A percentile compares a stretch with the other conserved stretches of the same genome.
Evolutionary conservation across 2,113 vertebrate genomes (phyloP).

Genomic region (Callaeas wilsoni): DNA sequence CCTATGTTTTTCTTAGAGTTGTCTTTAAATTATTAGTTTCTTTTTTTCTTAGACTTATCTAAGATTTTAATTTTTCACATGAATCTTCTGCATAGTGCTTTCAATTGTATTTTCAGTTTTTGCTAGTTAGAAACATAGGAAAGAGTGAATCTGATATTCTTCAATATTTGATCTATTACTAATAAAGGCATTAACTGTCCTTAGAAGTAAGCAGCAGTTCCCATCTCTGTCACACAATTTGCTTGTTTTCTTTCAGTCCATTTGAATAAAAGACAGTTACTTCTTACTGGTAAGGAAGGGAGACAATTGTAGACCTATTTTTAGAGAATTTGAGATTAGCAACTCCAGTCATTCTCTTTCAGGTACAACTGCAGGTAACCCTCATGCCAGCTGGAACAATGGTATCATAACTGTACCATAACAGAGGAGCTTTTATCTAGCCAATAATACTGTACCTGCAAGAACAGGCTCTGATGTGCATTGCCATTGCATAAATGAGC

Average conservation of each 20-base stretch:
- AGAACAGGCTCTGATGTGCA: not conserved
- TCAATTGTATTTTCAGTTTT: not conserved
- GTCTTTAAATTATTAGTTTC: accelerated
- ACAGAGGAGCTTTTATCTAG: not conserved
- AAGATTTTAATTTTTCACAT: not conserved
- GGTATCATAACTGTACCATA: not conserved
- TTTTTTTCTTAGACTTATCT: not conserved
- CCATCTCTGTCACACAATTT: not conserved
- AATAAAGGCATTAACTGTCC: not conserved
- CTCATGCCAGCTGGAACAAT: not conserved
- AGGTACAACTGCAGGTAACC: not conserved
- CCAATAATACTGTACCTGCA: not conserved
- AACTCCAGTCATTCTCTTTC: not conserved
- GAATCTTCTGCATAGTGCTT: not conserved
- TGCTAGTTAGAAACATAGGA: not conserved
- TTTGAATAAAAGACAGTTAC: not conserved
- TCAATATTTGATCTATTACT: not conserved
- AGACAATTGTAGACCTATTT: not conserved
- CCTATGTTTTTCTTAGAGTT: not conserved
- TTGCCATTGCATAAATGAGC: not conserved
- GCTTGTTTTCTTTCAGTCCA: not conserved
- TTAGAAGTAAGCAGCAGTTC: not conserved
- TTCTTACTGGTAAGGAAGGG: not conserved
- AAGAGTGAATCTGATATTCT: not conserved
- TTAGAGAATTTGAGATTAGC: not conserved